A percentile compares a stretch with the other conserved stretches of the same genome.
phyloP scores from a whole-genome alignment of 2,888 invertebrate species.

The Drosophila cognata region DNA sequence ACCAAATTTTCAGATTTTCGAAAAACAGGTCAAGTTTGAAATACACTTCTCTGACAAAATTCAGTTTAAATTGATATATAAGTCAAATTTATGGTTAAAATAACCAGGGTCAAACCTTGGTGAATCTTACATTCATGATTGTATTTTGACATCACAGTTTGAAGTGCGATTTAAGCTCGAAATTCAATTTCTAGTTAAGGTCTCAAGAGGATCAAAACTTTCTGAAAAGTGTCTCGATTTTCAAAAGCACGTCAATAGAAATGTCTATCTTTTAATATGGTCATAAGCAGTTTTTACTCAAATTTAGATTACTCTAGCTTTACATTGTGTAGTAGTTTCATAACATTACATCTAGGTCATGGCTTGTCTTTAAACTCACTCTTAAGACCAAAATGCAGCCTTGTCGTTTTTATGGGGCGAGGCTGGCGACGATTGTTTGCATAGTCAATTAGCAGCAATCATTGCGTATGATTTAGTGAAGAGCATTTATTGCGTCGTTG shows the following conservation, averaged over 20 bases:
- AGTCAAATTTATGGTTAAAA: background rate
- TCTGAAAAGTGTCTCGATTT: too few species aligned
- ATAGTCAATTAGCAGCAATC: constrained; percentile 55
- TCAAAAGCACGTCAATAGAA: background rate
- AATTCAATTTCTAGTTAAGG: background rate
- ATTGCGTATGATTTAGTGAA: constrained; percentile 67
- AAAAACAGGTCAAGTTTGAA: too few species aligned
- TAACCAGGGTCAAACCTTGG: rapidly evolving
- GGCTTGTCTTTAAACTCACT: background rate
- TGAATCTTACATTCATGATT: background rate
- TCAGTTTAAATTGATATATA: background rate
- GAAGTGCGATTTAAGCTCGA: background rate
- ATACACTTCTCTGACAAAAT: background rate
- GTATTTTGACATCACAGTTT: background rate
- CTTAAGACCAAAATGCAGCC: background rate
- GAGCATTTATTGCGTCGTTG: constrained; percentile 29
- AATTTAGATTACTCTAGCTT: background rate
- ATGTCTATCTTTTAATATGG: background rate
- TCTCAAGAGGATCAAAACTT: background rate
- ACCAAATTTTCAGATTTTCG: background rate
- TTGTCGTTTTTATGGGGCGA: background rate
- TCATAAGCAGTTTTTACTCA: too few species aligned
- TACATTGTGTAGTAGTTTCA: background rate
- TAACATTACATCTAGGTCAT: background rate
- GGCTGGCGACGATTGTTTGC: constrained; percentile 28